Conservation (phyloP, 2,888 invertebrate genomes). For the Drosophila dives region DNA sequence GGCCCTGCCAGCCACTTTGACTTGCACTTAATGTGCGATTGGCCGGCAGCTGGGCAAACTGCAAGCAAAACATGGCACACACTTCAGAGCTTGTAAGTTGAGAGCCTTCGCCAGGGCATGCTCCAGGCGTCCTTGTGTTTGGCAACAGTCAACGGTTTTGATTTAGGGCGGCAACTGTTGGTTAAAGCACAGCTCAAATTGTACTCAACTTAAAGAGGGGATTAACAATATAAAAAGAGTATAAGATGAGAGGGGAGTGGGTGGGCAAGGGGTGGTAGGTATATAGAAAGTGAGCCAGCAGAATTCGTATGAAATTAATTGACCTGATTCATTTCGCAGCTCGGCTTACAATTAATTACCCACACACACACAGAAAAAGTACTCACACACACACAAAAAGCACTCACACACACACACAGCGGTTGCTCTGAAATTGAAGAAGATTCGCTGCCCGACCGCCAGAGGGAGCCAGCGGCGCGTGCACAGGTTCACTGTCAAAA, state of each 20-base stretch:
- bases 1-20: constrained; percentile 39
- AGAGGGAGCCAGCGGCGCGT: constrained; percentile 54
- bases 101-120: constrained; percentile 13
- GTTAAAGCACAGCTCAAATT: constrained; percentile 42
- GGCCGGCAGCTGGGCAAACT: constrained; percentile 52
- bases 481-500: constrained; percentile 80
- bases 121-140: constrained; percentile 6
- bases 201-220: constrained; percentile 29
- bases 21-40: constrained; percentile 65
- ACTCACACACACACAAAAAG: constrained; percentile 1
- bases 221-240: not conserved
- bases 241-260: not conserved
- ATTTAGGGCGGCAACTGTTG: constrained; percentile 42
- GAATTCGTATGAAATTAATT: constrained; percentile 80
- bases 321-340: constrained; percentile 81
- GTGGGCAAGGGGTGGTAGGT: not conserved
- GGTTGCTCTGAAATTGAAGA: constrained; percentile 58
- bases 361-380: constrained; percentile 38
- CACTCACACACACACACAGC: constrained; percentile 11
- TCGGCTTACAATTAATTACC: constrained; percentile 83
- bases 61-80: constrained; percentile 43
- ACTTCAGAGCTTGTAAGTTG: constrained; percentile 31
- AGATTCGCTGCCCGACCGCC: constrained; percentile 32
- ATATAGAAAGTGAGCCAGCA: constrained; percentile 9
- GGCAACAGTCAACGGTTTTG: constrained; percentile 40